Evolutionary conservation across 53 echinoderm and acorn worm species (phyloP).

Genomic region (Mesocentrotus franciscanus): DNA sequence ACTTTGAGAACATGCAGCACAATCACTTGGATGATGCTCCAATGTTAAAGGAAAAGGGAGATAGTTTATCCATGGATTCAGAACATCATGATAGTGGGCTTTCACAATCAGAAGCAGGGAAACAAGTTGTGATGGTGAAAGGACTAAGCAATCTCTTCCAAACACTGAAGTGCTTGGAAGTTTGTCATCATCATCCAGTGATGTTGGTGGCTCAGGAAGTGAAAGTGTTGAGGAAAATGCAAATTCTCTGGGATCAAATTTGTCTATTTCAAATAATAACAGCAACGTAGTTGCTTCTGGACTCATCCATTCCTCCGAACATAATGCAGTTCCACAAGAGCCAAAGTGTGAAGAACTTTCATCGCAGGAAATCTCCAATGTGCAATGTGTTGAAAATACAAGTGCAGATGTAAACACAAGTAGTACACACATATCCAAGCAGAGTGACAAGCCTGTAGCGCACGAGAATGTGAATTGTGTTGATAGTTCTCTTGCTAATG

Average conservation of each 20-base stretch:
- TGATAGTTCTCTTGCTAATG: background rate
- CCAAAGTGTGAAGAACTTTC: background rate
- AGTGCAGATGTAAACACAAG: constrained; percentile 2
- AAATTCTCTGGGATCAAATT: constrained; percentile 17
- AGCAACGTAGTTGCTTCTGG: constrained; percentile 25
- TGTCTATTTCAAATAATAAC: constrained; percentile 55
- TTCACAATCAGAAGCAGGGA: background rate
- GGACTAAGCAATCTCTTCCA: constrained; percentile 51
- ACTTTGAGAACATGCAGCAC: constrained; percentile 1
- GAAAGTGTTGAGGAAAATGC: constrained; percentile 29
- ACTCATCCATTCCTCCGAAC: background rate
- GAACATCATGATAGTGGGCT: background rate
- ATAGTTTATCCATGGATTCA: background rate
- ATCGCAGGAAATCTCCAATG: constrained; percentile 11
- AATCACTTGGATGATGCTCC: background rate
- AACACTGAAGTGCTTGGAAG: background rate
- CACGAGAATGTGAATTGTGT: background rate
- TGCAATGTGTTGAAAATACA: constrained; percentile 25
- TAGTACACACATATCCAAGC: background rate
- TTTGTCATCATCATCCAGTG: background rate
- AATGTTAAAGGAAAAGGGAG: background rate
- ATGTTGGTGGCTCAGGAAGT: background rate
- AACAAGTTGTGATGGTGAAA: constrained; percentile 53
- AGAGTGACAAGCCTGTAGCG: background rate
- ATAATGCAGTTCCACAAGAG: background rate